phyloP scores from a whole-genome alignment of 1,140 invertebrate species.

The Platorchestia sp. region DNA sequence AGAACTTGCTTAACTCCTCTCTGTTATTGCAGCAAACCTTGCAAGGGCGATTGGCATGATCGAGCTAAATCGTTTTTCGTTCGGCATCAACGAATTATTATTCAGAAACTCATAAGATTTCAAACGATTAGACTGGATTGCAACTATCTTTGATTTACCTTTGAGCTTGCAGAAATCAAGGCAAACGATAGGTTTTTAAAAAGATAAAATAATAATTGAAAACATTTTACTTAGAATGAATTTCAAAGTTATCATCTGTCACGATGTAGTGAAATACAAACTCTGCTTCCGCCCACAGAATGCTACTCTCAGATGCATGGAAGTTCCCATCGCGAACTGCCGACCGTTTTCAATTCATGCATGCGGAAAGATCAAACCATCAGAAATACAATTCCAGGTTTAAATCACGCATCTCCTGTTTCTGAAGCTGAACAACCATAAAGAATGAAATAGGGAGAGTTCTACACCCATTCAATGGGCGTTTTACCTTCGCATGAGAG shows the following conservation, averaged over 20 bases:
- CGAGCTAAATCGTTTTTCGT: too few species aligned
- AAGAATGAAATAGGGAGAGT: not conserved
- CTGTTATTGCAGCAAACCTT: too few species aligned
- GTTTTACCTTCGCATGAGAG: not conserved
- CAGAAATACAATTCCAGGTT: not conserved
- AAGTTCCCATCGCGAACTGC: not conserved
- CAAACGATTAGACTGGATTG: not conserved
- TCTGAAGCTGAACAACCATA: not conserved
- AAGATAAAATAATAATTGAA: not conserved
- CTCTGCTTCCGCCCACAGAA: not conserved
- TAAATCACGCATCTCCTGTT: not conserved
- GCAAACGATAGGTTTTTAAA: not conserved
- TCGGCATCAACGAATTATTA: not conserved
- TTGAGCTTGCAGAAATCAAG: not conserved
- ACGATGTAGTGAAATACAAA: not conserved
- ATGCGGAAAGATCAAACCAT: not conserved
- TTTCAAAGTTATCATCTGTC: not conserved
- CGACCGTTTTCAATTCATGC: not conserved
- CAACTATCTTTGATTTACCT: not conserved
- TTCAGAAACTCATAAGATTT: not conserved
- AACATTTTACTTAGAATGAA: not conserved
- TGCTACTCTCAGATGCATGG: not conserved
- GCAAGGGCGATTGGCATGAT: too few species aligned
- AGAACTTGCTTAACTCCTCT: too few species aligned
- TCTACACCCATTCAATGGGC: not conserved